A percentile compares a stretch with the other conserved stretches of the same genome.
Evolutionary conservation across 2,113 vertebrate genomes (phyloP).

Genomic region (Zeus faber): DNA sequence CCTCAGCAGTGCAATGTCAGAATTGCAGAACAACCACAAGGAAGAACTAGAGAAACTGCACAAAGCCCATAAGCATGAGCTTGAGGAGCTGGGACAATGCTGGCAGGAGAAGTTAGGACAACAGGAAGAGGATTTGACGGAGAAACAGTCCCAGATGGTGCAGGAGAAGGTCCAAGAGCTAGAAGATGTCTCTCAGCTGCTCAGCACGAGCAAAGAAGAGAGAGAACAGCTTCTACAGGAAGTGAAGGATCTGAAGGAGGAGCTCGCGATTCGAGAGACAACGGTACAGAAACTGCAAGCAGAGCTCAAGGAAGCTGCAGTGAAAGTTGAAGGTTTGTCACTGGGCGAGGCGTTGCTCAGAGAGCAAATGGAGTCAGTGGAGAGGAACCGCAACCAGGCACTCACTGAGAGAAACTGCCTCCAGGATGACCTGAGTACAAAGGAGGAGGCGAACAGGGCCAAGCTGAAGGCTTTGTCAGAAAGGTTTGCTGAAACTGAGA

Average conservation of each 20-base stretch:
- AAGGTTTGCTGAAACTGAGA: constrained; percentile 69
- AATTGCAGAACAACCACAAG: constrained; percentile 85
- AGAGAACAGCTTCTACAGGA: constrained; percentile 71
- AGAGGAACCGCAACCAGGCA: constrained; percentile 77
- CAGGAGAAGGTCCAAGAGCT: constrained; percentile 84
- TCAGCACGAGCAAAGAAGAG: constrained; percentile 69
- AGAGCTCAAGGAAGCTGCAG: constrained; percentile 76
- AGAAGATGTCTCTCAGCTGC: constrained; percentile 72
- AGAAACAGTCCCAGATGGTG: constrained; percentile 74
- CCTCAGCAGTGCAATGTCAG: constrained; percentile 79
- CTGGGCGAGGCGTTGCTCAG: constrained; percentile 74
- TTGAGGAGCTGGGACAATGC: constrained; percentile 60
- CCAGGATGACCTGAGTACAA: constrained; percentile 73
- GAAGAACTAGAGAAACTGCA: constrained; percentile 81
- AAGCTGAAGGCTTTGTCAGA: constrained; percentile 67
- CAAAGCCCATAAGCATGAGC: constrained; percentile 70
- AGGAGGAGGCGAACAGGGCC: constrained; percentile 72
- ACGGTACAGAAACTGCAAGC: constrained; percentile 80
- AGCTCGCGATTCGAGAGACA: constrained; percentile 71
- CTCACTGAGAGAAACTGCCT: constrained; percentile 76
- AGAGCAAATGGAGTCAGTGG: constrained; percentile 76
- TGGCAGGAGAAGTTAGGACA: constrained; percentile 82
- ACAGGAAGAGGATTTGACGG: constrained; percentile 78
- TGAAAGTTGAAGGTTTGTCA: constrained; percentile 69
- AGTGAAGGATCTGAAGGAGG: constrained; percentile 75